These are phyloP conservation scores for Caenorhabditis virilis DNA, from an alignment of 2,888 invertebrate genomes.

Conservation along the genomic window DNA sequence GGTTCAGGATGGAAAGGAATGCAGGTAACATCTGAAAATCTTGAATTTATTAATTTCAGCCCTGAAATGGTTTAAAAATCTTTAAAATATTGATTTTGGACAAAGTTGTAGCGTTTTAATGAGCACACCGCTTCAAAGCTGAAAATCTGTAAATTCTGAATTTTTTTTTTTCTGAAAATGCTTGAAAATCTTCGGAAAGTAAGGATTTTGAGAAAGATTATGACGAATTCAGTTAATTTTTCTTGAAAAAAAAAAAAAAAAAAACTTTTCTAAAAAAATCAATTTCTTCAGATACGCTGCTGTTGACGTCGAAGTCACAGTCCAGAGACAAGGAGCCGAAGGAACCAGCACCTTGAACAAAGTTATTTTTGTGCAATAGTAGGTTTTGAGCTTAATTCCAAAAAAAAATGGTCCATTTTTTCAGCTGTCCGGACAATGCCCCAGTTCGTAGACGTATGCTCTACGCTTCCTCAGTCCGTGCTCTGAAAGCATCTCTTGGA, in stretches of 20 bases:
- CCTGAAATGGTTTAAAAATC: too few species aligned
- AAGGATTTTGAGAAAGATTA: not conserved
- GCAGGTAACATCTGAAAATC: slow-evolving; percentile 53
- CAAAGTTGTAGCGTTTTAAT: too few species aligned
- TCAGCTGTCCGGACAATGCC: slow-evolving; percentile 68
- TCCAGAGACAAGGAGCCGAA: slow-evolving; percentile 69
- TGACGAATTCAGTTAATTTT: too few species aligned
- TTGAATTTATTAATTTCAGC: too few species aligned
- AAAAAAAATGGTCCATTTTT: slow-evolving; percentile 13
- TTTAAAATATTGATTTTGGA: too few species aligned
- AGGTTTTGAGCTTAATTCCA: slow-evolving; percentile 19
- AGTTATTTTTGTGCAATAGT: slow-evolving; percentile 69
- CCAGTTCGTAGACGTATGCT: slow-evolving; percentile 69
- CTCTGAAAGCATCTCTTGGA: slow-evolving; percentile 68
- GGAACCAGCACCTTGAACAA: slow-evolving; percentile 64
- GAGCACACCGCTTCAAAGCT: not conserved
- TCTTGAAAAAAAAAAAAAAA: not conserved
- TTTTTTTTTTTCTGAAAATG: not conserved
- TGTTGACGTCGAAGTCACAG: slow-evolving; percentile 67
- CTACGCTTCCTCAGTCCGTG: slow-evolving; percentile 69
- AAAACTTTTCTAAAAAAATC: not conserved
- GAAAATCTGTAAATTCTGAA: too few species aligned
- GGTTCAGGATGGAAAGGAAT: slow-evolving; percentile 67
- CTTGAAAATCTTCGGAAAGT: slow-evolving; percentile 3
- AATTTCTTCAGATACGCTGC: slow-evolving; percentile 60